Base-by-base conservation (phyloP, 2,113 vertebrate species). In the Hipposideros armiger region DNA sequence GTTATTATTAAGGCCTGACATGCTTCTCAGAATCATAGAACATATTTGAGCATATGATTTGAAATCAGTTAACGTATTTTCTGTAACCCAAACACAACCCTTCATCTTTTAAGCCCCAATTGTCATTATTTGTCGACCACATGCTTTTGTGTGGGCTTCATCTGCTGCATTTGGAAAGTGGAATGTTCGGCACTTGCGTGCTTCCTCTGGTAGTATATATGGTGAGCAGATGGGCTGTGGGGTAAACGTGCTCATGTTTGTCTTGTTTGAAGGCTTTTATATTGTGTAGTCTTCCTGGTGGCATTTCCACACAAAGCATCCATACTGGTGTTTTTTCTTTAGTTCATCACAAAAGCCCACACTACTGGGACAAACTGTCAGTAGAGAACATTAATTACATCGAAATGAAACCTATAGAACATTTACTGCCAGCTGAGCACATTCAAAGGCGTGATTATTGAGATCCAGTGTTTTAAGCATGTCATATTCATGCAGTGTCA, bases 241-340 rank as follows among this genome's bases (percentile, higher is more conserved):
- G 76, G 10, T 67, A 19, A 90, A 47, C 0, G n/a, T 76, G 60
- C 81, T 86, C 1, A 0, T 50, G 66, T 89, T 90, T 73, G 64
- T 91, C 93, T 90, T 64, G 36, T 97, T 96, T 95, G 95, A 96
- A 97, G 95, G 81, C 82, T 91, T 97, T 87, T 87, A 26, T 24
- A 28, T 42, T 74, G 84, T 86, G 87, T 94, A 87, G 93, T 97
- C 96, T 90, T 93, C 90, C 67, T 93, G 86, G 88, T 94, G 95
- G 91, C 45, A 50, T 97, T 90, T 95, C 91, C 74, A 88, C 19
- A 66, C 80, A 82, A 92, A 90, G n/a, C 45, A 67, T 86, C 50
- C 11, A 76, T 20, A 50, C 54, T 16, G 19, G n/a, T 70, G 36
- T 45, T 19, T 88, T 76, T 69, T 50, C 50, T 52, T 76, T 86